These are phyloP conservation scores for Leucophenga maculata DNA, from an alignment of 2,888 invertebrate genomes.

Conservation along the genomic window DNA sequence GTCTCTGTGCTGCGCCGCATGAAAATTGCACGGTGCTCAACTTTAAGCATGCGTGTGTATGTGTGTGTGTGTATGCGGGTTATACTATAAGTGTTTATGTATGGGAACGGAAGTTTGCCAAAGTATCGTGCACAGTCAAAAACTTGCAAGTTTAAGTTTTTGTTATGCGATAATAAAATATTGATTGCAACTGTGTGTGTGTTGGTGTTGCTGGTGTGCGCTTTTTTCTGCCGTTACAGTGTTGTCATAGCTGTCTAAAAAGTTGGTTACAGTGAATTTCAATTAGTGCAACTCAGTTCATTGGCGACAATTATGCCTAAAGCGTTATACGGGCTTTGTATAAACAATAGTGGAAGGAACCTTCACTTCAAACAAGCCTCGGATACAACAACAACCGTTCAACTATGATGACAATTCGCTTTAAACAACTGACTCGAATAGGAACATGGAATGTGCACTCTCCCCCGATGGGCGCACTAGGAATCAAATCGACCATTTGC, in stretches of 20 bases:
- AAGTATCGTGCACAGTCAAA: neutral
- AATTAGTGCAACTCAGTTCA: too few relatives aligned
- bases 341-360: neutral
- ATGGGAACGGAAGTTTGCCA: neutral
- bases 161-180: constrained; percentile 55
- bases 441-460: too few relatives aligned
- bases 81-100: neutral
- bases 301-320: too few relatives aligned
- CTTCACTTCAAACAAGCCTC: too few relatives aligned
- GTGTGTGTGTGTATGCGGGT: constrained; percentile 9
- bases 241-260: neutral
- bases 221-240: too few relatives aligned
- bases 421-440: too few relatives aligned
- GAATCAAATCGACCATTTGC: too few relatives aligned
- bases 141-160: constrained; percentile 9
- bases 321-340: constrained; percentile 12
- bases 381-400: too few relatives aligned
- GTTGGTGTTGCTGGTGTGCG: too few relatives aligned
- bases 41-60: neutral
- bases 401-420: too few relatives aligned
- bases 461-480: too few relatives aligned
- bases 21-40: constrained; percentile 1
- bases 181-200: constrained; percentile 55
- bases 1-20: constrained; percentile 28
- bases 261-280: neutral